Evolutionary conservation across 2,113 vertebrate genomes (phyloP).

Genomic region (Ophiodon elongatus): DNA sequence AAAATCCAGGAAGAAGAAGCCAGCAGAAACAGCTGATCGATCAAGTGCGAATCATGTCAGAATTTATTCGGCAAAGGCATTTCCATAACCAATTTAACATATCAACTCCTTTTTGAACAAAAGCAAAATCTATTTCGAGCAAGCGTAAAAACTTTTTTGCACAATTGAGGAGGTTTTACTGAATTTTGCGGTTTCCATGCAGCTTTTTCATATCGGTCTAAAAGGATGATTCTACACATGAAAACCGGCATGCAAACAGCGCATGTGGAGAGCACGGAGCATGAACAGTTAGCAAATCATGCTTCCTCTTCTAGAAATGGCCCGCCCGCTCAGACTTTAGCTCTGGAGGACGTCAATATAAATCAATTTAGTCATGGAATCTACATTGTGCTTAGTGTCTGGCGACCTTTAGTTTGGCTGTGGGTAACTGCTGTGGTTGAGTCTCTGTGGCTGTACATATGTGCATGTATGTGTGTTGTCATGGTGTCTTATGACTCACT

Average conservation of each 20-base stretch:
- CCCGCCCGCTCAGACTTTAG: constrained; percentile 17
- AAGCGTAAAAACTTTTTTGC: background rate
- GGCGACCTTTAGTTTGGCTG: constrained; percentile 30
- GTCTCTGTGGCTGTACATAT: background rate
- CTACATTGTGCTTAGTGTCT: constrained; percentile 13
- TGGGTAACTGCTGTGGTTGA: background rate
- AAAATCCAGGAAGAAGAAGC: background rate
- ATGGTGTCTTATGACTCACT: constrained; percentile 50
- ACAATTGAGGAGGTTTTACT: background rate
- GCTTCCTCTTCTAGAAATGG: constrained; percentile 3
- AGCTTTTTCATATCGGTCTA: background rate
- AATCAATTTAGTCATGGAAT: constrained; percentile 29
- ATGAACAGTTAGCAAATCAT: background rate
- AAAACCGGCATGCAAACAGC: constrained; percentile 7
- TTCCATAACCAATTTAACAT: background rate
- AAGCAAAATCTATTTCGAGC: background rate
- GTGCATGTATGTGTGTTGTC: constrained; percentile 13
- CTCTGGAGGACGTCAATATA: constrained; percentile 20
- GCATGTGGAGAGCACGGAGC: background rate
- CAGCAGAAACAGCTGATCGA: background rate
- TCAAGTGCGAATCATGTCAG: background rate
- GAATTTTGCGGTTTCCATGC: background rate
- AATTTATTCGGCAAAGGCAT: background rate
- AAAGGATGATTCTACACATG: background rate
- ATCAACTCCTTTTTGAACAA: background rate